Percentiles rank a stretch among this genome's conserved stretches.
phyloP scores from a whole-genome alignment of 2,888 invertebrate species.

The Alsophila aescularia region DNA sequence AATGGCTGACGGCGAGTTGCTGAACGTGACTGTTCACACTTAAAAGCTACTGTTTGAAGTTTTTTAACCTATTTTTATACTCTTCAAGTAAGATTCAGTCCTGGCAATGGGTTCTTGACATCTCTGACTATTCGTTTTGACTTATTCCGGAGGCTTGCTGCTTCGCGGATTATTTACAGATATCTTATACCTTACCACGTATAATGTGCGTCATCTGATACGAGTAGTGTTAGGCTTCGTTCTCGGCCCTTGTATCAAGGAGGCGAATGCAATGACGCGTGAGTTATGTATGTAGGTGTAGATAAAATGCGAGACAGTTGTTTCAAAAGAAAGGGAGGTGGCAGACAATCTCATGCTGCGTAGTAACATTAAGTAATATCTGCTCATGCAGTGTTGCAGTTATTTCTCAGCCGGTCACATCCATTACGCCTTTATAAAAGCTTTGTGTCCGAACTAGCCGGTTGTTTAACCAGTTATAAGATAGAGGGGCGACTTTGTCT shows the following conservation, averaged over 20 bases:
- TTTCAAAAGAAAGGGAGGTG: neutral
- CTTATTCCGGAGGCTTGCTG: neutral
- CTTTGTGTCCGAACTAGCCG: neutral
- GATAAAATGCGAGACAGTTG: neutral
- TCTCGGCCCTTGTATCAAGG: neutral
- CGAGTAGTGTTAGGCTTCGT: slow-evolving; percentile 5
- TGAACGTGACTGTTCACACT: slow-evolving; percentile 10
- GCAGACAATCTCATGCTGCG: neutral
- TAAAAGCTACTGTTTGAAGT: slow-evolving; percentile 6
- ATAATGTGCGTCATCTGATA: slow-evolving; percentile 9
- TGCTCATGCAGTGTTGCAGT: slow-evolving; percentile 1
- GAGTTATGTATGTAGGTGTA: too few relatives aligned
- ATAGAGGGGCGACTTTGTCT: slow-evolving; percentile 4
- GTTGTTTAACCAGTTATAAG: slow-evolving; percentile 11
- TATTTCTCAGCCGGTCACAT: slow-evolving; percentile 1
- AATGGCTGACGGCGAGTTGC: slow-evolving; percentile 1
- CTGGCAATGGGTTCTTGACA: neutral
- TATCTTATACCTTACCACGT: slow-evolving; percentile 3
- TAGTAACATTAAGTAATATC: too few relatives aligned
- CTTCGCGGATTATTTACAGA: neutral
- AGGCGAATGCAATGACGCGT: neutral
- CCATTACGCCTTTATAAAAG: slow-evolving; percentile 1
- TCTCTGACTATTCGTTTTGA: neutral
- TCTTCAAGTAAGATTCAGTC: neutral
- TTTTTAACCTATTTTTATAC: slow-evolving; percentile 4